These are phyloP conservation scores for Drosophila mayaguana DNA, from an alignment of 2,888 invertebrate genomes.

Conservation along the genomic window DNA sequence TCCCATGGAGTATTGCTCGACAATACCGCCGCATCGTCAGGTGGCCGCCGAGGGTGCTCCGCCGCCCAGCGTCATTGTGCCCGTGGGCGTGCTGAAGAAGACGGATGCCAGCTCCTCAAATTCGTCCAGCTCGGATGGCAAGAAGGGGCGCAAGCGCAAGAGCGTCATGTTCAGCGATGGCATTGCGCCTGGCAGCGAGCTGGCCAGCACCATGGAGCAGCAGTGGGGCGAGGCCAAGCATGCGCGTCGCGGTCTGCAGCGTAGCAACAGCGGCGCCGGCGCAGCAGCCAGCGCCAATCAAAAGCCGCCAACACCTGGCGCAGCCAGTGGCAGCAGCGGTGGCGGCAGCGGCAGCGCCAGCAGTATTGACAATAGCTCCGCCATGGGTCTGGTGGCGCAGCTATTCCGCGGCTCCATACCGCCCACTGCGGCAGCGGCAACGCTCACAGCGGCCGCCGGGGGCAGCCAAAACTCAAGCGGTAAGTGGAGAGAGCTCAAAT, in stretches of 20 bases:
- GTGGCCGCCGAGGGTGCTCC: slow-evolving; percentile 85
- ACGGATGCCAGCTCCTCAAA: slow-evolving; percentile 84
- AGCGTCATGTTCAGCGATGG: slow-evolving; percentile 96
- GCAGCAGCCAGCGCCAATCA: slow-evolving; percentile 15
- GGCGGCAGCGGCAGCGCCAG: slow-evolving; percentile 40
- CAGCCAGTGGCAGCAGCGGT: slow-evolving; percentile 35
- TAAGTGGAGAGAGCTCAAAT: slow-evolving; percentile 7
- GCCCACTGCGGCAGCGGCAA: slow-evolving; percentile 78
- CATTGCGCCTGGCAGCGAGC: slow-evolving; percentile 93
- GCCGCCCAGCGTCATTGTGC: slow-evolving; percentile 92
- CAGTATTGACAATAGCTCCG: slow-evolving; percentile 66
- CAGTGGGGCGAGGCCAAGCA: slow-evolving; percentile 87
- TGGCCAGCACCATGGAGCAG: slow-evolving; percentile 90
- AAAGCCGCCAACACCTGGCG: slow-evolving; percentile 71
- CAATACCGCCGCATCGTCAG: slow-evolving; percentile 92
- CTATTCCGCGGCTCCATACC: slow-evolving; percentile 83
- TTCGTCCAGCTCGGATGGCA: slow-evolving; percentile 81
- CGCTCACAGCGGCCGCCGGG: slow-evolving; percentile 54
- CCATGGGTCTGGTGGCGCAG: slow-evolving; percentile 80
- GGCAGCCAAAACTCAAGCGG: slow-evolving; percentile 37
- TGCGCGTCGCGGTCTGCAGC: slow-evolving; percentile 74
- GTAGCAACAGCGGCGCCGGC: slow-evolving; percentile 56
- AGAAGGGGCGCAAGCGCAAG: slow-evolving; percentile 87
- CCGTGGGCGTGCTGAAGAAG: slow-evolving; percentile 91
- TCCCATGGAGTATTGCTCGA: slow-evolving; percentile 94